Evolutionary conservation across 1,140 invertebrate genomes (phyloP), one percentile per base, ranked within the genome.

Genomic region (Hycleus phaleratus): DNA sequence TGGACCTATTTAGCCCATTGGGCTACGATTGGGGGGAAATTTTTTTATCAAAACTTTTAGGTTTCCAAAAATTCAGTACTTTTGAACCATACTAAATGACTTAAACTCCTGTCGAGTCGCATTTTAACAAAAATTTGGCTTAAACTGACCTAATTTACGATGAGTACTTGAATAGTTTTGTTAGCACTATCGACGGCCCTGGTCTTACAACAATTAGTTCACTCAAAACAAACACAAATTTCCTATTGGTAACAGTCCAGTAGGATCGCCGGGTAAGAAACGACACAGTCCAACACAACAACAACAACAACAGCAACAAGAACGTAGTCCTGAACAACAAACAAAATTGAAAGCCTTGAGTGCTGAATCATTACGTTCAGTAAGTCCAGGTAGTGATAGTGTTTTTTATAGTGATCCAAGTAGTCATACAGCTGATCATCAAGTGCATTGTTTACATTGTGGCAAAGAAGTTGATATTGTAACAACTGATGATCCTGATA

Each of bases 311-410:
- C 18, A 18, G 18, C 18, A 18, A 18, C 18, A 18, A 18, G 18
- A 18, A 1, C 61, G 63, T 10, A 69, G 61, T 55, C 60, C 60
- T 26, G 65, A 70, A 25, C 58, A 56, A 24, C 9, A 10, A n/a
- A 53, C 61, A 26, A 68, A 69, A 67, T 77, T 89, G 25, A 91
- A 91, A 74, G 88, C 88, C n/a, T 73, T 90, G 46, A 91, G 88
- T 63, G 88, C 88, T 38, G 89, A 92, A 73, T 91, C 88, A 0
- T 72, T 92, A 49, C 80, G 89, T 54, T 91, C 88, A 3, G 87
- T 88, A 50, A 91, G 88, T 68, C 90, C 90, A 9, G 89, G 90
- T 9, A 91, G 89, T 63, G 90, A 92, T 72, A 91, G 87, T 54
- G 90, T 93, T 18, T 93, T 93, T 73, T 91, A 91, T 72, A 89